phyloP scores from a whole-genome alignment of 2,113 vertebrate species.

The Pluvianellus socialis region DNA sequence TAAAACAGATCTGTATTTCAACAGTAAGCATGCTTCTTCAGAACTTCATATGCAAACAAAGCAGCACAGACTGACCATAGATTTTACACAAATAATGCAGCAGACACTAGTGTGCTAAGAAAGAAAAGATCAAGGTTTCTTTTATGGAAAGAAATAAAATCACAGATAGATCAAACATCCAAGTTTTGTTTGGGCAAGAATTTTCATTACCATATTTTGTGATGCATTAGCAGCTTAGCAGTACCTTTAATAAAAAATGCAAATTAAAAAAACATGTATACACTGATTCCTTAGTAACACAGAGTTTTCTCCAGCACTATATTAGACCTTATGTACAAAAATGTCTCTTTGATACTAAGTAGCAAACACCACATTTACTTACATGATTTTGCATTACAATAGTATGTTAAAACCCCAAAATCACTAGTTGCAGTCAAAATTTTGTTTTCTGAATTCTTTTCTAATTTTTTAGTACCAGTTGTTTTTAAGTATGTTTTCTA shows the following conservation, averaged over 20 bases:
- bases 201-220: background rate
- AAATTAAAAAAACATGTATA: background rate
- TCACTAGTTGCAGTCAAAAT: background rate
- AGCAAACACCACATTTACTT: background rate
- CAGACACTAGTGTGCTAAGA: background rate
- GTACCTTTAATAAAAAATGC: background rate
- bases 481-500: background rate
- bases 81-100: background rate
- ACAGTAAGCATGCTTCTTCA: background rate
- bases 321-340: background rate
- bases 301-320: background rate
- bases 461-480: background rate
- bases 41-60: background rate
- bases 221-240: background rate
- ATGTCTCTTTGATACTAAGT: background rate
- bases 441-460: background rate
- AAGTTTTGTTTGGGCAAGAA: background rate
- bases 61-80: background rate
- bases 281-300: background rate
- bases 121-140: background rate
- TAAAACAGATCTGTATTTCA: background rate
- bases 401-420: background rate
- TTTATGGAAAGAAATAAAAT: background rate
- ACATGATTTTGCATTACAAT: background rate
- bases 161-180: background rate